These are phyloP conservation scores for Chymomyza amoena DNA, from an alignment of 2,888 invertebrate genomes.

Conservation along the genomic window DNA sequence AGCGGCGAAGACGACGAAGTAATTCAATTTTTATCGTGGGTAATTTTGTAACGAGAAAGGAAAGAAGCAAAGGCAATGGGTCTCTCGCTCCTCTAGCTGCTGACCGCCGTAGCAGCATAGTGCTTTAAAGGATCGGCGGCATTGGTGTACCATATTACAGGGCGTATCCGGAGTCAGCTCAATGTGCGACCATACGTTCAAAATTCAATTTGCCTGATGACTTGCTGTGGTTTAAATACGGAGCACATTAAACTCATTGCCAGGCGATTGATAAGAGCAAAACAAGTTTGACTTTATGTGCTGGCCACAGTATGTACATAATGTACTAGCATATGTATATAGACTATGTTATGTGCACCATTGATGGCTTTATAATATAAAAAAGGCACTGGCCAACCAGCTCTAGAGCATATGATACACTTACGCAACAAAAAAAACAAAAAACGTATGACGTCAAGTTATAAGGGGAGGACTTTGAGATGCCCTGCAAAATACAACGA, in stretches of 20 bases:
- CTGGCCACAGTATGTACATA: neutral
- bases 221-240: conserved; percentile 70
- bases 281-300: neutral
- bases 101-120: conserved; percentile 39
- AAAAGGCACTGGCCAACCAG: neutral
- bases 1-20: conserved; percentile 63
- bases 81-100: conserved; percentile 3
- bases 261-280: conserved; percentile 8
- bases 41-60: conserved; percentile 76
- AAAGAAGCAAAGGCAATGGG: conserved; percentile 49
- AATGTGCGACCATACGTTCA: conserved; percentile 71
- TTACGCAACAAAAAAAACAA: conserved; percentile 18
- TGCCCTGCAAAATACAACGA: too few species aligned
- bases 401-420: neutral
- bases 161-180: conserved; percentile 36
- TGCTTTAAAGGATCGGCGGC: conserved; percentile 38
- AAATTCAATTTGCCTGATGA: conserved; percentile 77
- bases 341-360: too few species aligned
- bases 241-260: conserved; percentile 65
- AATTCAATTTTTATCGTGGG: conserved; percentile 78
- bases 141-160: conserved; percentile 35
- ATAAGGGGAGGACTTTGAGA: too few species aligned
- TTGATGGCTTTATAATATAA: neutral
- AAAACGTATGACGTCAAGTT: neutral
- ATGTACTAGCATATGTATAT: neutral